phyloP scores from a whole-genome alignment of 2,888 invertebrate species.

The Nowickia ferox region DNA sequence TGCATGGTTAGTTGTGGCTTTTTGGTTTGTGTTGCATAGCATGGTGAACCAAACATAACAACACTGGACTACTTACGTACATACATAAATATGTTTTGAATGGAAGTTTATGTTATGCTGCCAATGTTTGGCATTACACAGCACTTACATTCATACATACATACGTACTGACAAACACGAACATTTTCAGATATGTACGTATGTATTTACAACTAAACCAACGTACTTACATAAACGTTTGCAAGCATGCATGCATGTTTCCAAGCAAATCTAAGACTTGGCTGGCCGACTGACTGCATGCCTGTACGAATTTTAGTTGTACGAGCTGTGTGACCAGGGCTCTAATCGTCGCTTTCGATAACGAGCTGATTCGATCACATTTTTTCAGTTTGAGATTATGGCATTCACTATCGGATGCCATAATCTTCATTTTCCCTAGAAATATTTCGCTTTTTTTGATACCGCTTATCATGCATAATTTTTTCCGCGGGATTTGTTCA shows the following conservation, averaged over 20 bases:
- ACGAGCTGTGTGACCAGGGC: background rate
- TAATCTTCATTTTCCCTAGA: too few relatives aligned
- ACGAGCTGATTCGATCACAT: too few relatives aligned
- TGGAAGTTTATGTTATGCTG: slow-evolving; percentile 71
- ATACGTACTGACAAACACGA: slow-evolving; percentile 25
- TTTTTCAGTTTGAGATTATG: too few relatives aligned
- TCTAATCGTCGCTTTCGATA: too few relatives aligned
- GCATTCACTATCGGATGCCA: too few relatives aligned
- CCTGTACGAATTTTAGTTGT: slow-evolving; percentile 31
- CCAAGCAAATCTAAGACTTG: slow-evolving; percentile 38
- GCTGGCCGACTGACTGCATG: slow-evolving; percentile 26
- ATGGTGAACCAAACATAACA: slow-evolving; percentile 42
- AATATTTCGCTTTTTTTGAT: too few relatives aligned
- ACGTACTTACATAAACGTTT: slow-evolving; percentile 2
- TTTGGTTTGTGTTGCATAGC: slow-evolving; percentile 39
- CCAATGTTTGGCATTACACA: slow-evolving; percentile 71
- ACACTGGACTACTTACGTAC: slow-evolving; percentile 9
- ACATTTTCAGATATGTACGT: background rate
- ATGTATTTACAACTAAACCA: slow-evolving; percentile 2
- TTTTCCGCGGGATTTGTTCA: too few relatives aligned
- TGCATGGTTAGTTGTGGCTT: slow-evolving; percentile 59
- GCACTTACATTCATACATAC: slow-evolving; percentile 59
- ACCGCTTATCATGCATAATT: too few relatives aligned
- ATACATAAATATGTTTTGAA: slow-evolving; percentile 63
- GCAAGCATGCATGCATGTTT: slow-evolving; percentile 14